Conservation (phyloP, 2,113 vertebrate genomes). For the Pipa parva region DNA sequence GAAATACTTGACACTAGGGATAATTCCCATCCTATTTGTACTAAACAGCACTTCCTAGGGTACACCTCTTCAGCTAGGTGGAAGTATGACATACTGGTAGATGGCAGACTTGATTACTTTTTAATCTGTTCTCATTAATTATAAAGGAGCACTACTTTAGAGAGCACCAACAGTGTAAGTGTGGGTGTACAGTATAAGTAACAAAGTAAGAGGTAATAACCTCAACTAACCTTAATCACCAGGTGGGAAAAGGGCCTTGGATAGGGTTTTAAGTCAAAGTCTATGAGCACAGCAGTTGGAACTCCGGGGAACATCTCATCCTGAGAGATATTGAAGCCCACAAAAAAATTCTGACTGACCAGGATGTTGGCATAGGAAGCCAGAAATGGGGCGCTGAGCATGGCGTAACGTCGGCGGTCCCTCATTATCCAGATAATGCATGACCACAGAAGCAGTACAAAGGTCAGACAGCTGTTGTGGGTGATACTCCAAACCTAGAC, state of each 20-base stretch:
- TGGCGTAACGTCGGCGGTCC: constrained; percentile 63
- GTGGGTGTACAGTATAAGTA: too few relatives aligned
- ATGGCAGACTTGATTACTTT: too few relatives aligned
- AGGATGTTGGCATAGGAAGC: constrained; percentile 68
- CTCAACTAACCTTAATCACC: constrained; percentile 59
- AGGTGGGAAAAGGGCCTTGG: constrained; percentile 65
- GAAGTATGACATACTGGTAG: too few relatives aligned
- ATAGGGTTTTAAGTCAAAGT: constrained; percentile 65
- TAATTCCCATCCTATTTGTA: too few relatives aligned
- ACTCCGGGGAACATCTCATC: constrained; percentile 63
- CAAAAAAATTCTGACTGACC: constrained; percentile 62
- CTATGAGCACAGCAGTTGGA: constrained; percentile 56
- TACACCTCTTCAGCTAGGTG: too few relatives aligned
- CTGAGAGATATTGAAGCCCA: constrained; percentile 62
- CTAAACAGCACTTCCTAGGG: too few relatives aligned
- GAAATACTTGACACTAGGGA: too few relatives aligned
- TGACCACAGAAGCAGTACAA: constrained; percentile 69
- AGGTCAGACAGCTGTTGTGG: constrained; percentile 67
- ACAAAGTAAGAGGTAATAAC: too few relatives aligned
- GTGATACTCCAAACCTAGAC: constrained; percentile 67
- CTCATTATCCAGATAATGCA: constrained; percentile 66
- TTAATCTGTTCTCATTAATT: too few relatives aligned
- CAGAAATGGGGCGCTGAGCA: constrained; percentile 76
- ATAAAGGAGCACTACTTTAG: too few relatives aligned
- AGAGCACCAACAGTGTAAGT: too few relatives aligned